Conservation (phyloP, 2,888 invertebrate species). For the Lepas anatifera region DNA sequence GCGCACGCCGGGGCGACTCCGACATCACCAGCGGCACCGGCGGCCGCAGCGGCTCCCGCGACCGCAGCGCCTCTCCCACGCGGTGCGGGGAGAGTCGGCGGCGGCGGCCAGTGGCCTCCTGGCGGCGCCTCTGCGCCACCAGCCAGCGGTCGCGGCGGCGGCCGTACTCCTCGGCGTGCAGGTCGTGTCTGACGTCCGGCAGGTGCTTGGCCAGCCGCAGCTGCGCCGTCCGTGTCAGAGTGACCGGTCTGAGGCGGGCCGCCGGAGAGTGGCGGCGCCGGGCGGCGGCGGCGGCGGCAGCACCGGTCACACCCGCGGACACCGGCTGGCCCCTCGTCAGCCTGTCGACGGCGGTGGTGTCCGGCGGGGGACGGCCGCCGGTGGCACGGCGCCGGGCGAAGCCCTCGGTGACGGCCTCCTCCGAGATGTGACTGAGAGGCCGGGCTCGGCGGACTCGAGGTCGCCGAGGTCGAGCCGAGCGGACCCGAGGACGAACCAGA, state of each 20-base stretch:
- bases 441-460: background rate
- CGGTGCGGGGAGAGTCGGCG: background rate
- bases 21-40: background rate
- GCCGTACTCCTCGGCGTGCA: background rate
- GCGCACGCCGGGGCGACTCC: background rate
- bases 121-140: background rate
- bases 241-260: background rate
- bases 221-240: background rate
- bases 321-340: constrained; percentile 8
- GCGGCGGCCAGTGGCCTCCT: background rate
- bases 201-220: constrained; percentile 5
- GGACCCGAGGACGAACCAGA: no score
- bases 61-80: background rate
- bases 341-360: background rate
- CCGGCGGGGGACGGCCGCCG: background rate
- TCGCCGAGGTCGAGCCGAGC: background rate
- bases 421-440: background rate
- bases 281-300: background rate
- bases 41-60: background rate
- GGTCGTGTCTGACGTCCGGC: background rate
- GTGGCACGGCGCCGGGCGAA: background rate
- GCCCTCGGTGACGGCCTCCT: background rate
- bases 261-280: background rate
- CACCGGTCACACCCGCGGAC: background rate
- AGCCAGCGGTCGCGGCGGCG: background rate